Base-by-base conservation (phyloP, 2,113 vertebrate genomes). In the Lutjanus erythropterus region DNA sequence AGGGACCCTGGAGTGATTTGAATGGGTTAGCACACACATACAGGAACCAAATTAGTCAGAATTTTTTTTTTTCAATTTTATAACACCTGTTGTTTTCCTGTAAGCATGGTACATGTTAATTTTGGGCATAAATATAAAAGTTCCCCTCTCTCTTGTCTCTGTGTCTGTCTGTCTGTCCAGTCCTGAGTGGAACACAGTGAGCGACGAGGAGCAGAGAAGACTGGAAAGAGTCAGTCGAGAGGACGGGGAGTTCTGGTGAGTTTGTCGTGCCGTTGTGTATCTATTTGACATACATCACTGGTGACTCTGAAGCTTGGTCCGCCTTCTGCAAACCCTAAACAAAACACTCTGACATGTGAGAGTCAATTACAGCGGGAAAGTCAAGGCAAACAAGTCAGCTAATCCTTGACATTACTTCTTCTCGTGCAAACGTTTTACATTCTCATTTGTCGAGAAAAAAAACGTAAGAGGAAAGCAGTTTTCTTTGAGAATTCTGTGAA, bases 1-100 rank as follows among this genome's bases (percentile, higher is more conserved):
- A 73, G 33, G 95, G 95, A 6, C 84, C 93, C 1, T 96, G 95
- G 95, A 95, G 94, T 21, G 95, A 96, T 80, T 0, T 61, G 6
- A 75, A 79, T 9, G 67, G 89, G 92, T 93, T 2, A 9, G 81
- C 80, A 1, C 59, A 42, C 23, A 10, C 4, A 10, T 14, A 5
- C 16, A 47, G 12, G 6, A 33, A n/a, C 18, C 16, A 16, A 31
- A 58, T 33, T 56, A 8, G 5, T 2, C 25, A 46, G 15, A 9
- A 69, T 64, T 29, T 49, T 15, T 31, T 25, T 4, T 5, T 8
- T 46, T 9, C 46, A 27, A 3, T 19, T 21, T 47, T 2, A 4
- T 41, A 5, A 42, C 21, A 37, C 33, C 19, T 15, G 23, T 53
- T 15, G 8, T n/a, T n/a, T 49, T 49, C 46, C 8, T n/a, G 9